Conservation (phyloP, 1,140 invertebrate genomes). For the Drosophila quadrilineata region DNA sequence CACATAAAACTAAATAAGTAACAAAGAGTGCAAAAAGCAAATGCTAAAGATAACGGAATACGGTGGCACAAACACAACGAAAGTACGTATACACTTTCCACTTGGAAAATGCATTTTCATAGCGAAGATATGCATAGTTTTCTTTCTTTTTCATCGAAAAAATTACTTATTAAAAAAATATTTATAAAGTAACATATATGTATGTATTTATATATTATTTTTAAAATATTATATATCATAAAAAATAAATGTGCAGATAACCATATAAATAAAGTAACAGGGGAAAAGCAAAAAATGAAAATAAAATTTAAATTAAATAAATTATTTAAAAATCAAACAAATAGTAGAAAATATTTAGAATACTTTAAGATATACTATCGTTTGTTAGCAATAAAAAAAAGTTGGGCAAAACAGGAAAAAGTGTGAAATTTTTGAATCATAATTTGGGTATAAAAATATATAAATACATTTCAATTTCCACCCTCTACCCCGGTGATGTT, state of each 20-base stretch:
- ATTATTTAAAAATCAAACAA: neutral
- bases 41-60: slow-evolving; percentile 31
- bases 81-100: neutral
- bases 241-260: neutral
- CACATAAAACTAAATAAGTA: slow-evolving; percentile 57
- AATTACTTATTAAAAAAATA: no score
- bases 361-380: no score
- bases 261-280: no score
- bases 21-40: slow-evolving; percentile 39
- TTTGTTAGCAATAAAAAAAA: neutral
- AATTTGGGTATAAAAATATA: no score
- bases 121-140: neutral
- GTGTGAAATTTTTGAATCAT: no score
- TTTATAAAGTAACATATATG: neutral
- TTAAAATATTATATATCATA: neutral
- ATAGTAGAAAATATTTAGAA: neutral
- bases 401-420: neutral
- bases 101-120: neutral
- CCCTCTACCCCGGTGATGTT: no score
- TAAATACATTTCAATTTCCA: no score
- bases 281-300: no score
- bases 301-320: neutral
- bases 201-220: neutral
- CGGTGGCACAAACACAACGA: neutral
- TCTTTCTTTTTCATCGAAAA: no score